These are phyloP conservation scores for Cremastinae sp. DNA, from an alignment of 2,888 invertebrate species.

Conservation along the genomic window DNA sequence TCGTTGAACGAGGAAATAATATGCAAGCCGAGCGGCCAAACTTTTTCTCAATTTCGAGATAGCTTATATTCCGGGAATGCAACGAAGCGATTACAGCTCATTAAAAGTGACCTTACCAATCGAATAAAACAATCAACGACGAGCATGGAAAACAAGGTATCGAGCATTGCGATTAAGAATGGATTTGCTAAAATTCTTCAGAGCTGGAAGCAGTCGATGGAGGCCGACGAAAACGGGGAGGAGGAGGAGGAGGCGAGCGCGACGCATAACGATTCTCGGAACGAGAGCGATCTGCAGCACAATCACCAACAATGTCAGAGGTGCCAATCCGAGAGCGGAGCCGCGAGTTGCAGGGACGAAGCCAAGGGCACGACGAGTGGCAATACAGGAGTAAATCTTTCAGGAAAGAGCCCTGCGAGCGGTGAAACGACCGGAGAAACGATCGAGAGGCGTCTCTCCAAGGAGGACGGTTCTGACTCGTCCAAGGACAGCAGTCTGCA, in stretches of 20 bases:
- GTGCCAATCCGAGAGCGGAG: not conserved
- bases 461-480: conserved; percentile 94
- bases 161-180: conserved; percentile 85
- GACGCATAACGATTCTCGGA: not conserved
- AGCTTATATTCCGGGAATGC: conserved; percentile 88
- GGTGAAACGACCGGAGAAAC: conserved; percentile 56
- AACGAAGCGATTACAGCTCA: conserved; percentile 87
- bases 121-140: conserved; percentile 92
- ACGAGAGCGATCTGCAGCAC: not conserved
- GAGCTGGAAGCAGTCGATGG: conserved; percentile 80
- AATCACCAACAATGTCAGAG: not conserved
- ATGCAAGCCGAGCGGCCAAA: conserved; percentile 83
- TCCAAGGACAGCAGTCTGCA: conserved; percentile 94
- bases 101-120: conserved; percentile 91
- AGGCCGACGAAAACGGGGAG: conserved; percentile 34
- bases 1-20: conserved; percentile 93
- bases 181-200: conserved; percentile 92
- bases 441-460: conserved; percentile 88
- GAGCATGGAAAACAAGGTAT: conserved; percentile 89
- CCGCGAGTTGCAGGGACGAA: not conserved
- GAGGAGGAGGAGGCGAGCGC: conserved; percentile 31
- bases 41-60: conserved; percentile 87
- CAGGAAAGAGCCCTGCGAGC: not conserved
- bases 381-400: not conserved
- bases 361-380: not conserved